phyloP scores from a whole-genome alignment of 2,888 invertebrate genomes.

The Diarsia dahlii region DNA sequence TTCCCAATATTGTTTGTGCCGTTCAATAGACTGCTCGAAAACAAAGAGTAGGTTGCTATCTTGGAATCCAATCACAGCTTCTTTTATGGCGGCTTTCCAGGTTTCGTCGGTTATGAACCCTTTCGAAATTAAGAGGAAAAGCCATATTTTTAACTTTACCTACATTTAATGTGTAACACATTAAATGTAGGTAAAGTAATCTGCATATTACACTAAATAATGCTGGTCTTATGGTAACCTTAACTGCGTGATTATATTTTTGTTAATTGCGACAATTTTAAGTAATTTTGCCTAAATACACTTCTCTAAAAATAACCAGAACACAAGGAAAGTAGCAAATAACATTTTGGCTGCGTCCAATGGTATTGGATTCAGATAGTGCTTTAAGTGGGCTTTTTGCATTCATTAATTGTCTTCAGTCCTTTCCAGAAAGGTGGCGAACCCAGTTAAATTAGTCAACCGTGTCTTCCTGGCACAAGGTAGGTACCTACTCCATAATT shows the following conservation, averaged over 20 bases:
- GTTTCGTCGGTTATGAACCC: constrained; percentile 9
- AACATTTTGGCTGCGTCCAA: neutral
- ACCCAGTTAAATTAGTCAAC: neutral
- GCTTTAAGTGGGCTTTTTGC: neutral
- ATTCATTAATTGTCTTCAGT: neutral
- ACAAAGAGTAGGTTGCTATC: neutral
- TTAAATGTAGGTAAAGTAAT: neutral
- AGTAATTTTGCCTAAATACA: neutral
- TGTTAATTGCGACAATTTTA: neutral
- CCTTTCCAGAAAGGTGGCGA: neutral
- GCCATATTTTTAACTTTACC: neutral
- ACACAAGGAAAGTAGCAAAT: constrained; percentile 1
- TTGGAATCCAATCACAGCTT: constrained; percentile 19
- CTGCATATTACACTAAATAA: neutral
- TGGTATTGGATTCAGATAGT: neutral
- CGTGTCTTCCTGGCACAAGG: neutral
- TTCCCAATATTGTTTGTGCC: neutral
- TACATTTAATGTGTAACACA: neutral
- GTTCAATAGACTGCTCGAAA: neutral
- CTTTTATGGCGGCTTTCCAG: constrained; percentile 3
- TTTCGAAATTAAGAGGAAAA: neutral
- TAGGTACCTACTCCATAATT: neutral
- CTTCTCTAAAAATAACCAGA: neutral
- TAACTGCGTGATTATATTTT: neutral
- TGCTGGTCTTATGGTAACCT: neutral